Percentiles rank a stretch among this genome's conserved stretches.
These are phyloP conservation scores for Micrasema minimum DNA, from an alignment of 1,140 invertebrate species.

Conservation along the genomic window DNA sequence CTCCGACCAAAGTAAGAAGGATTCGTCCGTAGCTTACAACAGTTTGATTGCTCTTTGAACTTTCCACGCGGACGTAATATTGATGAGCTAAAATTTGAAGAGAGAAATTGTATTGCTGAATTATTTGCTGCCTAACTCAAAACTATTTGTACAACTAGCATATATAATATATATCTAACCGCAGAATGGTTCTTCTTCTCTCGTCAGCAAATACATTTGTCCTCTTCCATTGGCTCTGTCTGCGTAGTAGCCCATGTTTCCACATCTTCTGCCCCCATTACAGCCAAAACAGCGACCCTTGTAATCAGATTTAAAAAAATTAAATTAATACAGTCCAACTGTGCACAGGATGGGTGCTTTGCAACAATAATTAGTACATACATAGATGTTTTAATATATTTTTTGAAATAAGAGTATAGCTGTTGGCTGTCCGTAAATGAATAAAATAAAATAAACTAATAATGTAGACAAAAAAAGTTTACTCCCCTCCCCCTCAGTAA, in stretches of 20 bases:
- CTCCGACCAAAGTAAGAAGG: constrained; percentile 84
- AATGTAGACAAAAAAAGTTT: too few species aligned
- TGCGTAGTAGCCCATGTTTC: constrained; percentile 95
- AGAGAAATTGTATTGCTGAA: neutral
- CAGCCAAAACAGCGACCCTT: constrained; percentile 70
- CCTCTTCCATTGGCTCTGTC: constrained; percentile 83
- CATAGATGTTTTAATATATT: neutral
- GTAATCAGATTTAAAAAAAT: constrained; percentile 12
- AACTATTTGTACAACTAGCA: too few species aligned
- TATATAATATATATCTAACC: constrained; percentile 64
- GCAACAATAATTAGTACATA: too few species aligned
- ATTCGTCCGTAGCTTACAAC: constrained; percentile 83
- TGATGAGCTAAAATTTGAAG: constrained; percentile 77
- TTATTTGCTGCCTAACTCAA: too few species aligned
- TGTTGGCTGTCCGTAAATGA: too few species aligned
- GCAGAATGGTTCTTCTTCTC: constrained; percentile 93
- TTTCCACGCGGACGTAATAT: constrained; percentile 84
- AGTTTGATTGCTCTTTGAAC: constrained; percentile 72
- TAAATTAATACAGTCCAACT: neutral
- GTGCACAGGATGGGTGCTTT: too few species aligned
- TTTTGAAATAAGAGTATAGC: neutral
- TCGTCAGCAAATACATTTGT: constrained; percentile 85
- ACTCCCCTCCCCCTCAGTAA: too few species aligned
- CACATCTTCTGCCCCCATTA: constrained; percentile 73
- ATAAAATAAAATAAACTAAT: too few species aligned